Evolutionary conservation across 2,888 invertebrate species (phyloP).

Genomic region (Agriotes lineatus): DNA sequence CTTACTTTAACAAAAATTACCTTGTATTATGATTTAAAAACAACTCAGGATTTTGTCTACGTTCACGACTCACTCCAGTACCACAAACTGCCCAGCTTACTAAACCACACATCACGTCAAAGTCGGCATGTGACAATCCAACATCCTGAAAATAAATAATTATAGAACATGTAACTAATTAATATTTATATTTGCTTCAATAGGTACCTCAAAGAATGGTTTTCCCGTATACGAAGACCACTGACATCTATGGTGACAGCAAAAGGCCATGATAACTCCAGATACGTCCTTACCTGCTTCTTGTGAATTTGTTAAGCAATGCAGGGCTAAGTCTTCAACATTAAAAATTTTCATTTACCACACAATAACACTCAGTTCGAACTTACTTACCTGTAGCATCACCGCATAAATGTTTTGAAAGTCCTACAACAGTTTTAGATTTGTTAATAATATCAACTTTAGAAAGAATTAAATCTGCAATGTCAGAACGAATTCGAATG

Average conservation of each 20-base stretch:
- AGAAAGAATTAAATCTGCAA: conserved; percentile 80
- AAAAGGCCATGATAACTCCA: conserved; percentile 84
- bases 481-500: conserved; percentile 75
- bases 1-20: conserved; percentile 8
- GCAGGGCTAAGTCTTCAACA: conserved; percentile 76
- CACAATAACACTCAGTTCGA: too few relatives aligned
- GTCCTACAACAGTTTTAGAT: conserved; percentile 73
- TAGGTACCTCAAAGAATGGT: conserved; percentile 69
- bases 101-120: conserved; percentile 82
- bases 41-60: conserved; percentile 40
- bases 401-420: conserved; percentile 93
- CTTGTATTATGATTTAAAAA: not conserved
- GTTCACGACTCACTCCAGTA: conserved; percentile 72
- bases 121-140: conserved; percentile 73
- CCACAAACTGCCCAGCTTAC: conserved; percentile 94
- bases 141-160: conserved; percentile 65
- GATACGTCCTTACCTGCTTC: conserved; percentile 62
- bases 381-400: conserved; percentile 80
- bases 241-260: conserved; percentile 91
- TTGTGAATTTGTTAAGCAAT: conserved; percentile 71
- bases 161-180: too few relatives aligned
- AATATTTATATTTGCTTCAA: conserved; percentile 11
- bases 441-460: conserved; percentile 67
- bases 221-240: conserved; percentile 79
- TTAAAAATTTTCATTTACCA: not conserved